Evolutionary conservation across 2,113 vertebrate species (phyloP).

Genomic region (Paratilapia polleni): DNA sequence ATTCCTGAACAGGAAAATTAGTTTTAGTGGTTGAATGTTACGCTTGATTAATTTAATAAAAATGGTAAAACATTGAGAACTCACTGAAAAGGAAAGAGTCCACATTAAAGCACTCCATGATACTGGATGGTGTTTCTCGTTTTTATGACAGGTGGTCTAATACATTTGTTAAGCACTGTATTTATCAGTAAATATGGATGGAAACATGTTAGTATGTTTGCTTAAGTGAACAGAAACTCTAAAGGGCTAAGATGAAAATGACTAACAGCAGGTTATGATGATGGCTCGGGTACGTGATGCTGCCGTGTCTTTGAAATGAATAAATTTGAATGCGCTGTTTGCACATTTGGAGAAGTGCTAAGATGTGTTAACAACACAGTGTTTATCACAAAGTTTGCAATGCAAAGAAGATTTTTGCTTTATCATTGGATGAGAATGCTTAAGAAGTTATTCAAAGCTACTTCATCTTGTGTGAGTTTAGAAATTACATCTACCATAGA

Average conservation of each 20-base stretch:
- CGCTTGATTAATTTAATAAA: too few species aligned
- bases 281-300: neutral
- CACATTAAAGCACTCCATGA: too few species aligned
- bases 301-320: neutral
- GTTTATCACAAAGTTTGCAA: neutral
- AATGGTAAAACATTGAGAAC: too few species aligned
- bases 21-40: too few species aligned
- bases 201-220: neutral
- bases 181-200: conserved; percentile 3
- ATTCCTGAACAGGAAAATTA: too few species aligned
- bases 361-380: neutral
- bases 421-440: neutral
- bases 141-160: too few species aligned
- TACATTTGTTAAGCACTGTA: too few species aligned
- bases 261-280: conserved; percentile 6
- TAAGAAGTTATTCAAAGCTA: neutral
- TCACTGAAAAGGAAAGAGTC: too few species aligned
- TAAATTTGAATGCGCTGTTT: conserved; percentile 20
- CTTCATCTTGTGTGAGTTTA: neutral
- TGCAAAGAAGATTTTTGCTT: neutral
- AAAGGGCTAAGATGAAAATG: conserved; percentile 2
- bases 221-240: neutral
- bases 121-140: too few species aligned
- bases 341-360: conserved; percentile 27
- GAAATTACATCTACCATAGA: neutral